Evolutionary conservation across 1,140 invertebrate species (phyloP).

Genomic region (Ceratosolen solmsi): DNA sequence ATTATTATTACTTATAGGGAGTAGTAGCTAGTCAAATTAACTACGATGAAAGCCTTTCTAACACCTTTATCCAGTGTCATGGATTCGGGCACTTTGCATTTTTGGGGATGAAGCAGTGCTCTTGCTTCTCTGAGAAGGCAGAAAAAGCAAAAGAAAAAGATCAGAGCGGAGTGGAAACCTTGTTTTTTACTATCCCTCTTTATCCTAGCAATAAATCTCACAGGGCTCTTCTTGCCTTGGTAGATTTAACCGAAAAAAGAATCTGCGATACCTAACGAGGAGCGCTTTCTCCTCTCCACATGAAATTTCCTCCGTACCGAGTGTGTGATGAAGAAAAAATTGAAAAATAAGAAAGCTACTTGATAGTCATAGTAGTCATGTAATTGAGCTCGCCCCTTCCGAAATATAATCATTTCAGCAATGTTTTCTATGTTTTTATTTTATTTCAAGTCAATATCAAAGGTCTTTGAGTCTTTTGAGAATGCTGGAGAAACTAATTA

Average conservation of each 20-base stretch:
- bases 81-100: conserved; percentile 49
- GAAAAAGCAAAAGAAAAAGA: conserved; percentile 24
- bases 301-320: conserved; percentile 25
- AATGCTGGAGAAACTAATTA: too few species aligned
- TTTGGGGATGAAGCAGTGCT: conserved; percentile 34
- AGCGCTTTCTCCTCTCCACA: conserved; percentile 23
- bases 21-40: conserved; percentile 45
- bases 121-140: neutral
- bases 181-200: conserved; percentile 57
- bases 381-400: too few species aligned
- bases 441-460: too few species aligned
- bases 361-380: too few species aligned
- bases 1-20: conserved; percentile 30
- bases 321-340: neutral
- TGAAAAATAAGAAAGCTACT: too few species aligned
- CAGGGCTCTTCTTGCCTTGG: conserved; percentile 51
- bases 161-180: conserved; percentile 43
- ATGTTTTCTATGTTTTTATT: too few species aligned
- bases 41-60: conserved; percentile 41
- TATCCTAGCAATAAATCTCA: conserved; percentile 61
- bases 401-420: too few species aligned
- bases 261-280: conserved; percentile 55
- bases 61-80: conserved; percentile 48
- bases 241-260: conserved; percentile 55
- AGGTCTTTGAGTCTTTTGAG: too few species aligned